Conservation (phyloP, 2,888 invertebrate genomes). For the Coronaproctus castanopsis region DNA sequence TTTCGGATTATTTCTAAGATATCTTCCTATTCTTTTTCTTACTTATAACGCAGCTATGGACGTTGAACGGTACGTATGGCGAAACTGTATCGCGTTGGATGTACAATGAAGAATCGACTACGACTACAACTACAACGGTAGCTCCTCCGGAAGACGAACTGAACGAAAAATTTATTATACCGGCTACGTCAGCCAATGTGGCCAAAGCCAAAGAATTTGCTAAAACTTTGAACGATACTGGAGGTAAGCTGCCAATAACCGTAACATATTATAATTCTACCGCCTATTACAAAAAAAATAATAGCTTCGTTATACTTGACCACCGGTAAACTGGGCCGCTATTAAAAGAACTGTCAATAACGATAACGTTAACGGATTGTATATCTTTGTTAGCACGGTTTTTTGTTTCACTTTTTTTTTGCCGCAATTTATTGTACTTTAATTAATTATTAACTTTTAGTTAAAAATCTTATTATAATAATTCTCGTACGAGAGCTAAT, state of each 20-base stretch:
- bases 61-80: conserved; percentile 29
- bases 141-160: conserved; percentile 3
- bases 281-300: conserved; percentile 1
- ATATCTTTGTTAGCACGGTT: too few species aligned
- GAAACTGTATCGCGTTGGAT: conserved; percentile 5
- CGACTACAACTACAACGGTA: conserved; percentile 2
- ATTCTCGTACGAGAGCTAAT: too few species aligned
- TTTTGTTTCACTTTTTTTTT: too few species aligned
- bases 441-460: too few species aligned
- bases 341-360: neutral
- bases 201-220: conserved; percentile 38
- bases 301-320: neutral
- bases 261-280: neutral
- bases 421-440: too few species aligned
- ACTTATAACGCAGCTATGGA: conserved; percentile 31
- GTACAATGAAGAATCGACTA: conserved; percentile 5
- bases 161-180: conserved; percentile 27
- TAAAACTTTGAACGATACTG: conserved; percentile 26
- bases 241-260: conserved; percentile 4
- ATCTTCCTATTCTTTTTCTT: too few species aligned
- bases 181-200: conserved; percentile 35
- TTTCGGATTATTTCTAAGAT: too few species aligned
- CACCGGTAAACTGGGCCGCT: too few species aligned
- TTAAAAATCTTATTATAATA: too few species aligned
- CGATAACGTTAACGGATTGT: too few species aligned